Evolutionary conservation across 2,888 invertebrate genomes (phyloP), one percentile per base, ranked within the genome.

Genomic region (Noctua janthe): DNA sequence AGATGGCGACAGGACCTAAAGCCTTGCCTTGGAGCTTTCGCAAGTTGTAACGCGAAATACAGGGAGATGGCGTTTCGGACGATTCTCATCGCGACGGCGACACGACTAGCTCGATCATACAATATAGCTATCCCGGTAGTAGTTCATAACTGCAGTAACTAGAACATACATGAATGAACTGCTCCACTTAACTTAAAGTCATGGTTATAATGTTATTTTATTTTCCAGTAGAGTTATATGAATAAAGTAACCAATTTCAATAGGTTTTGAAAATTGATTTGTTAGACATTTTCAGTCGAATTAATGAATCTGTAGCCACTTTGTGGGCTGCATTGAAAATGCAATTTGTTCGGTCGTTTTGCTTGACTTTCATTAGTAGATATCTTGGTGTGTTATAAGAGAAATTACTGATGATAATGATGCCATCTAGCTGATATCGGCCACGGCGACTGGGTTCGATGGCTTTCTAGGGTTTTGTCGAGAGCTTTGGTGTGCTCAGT

Each of bases 31-130:
- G n/a, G 10, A 71, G 64, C 62, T 35, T 78, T 54, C 5, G 13
- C 47, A 54, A 56, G 51, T 74, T 66, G 74, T 75, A 7, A 15
- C 15, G n/a, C 23, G 13, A 70, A 74, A 66, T 51, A 17, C 10
- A 54, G 67, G 10, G 0, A 85, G 85, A 85, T 85, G 85, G 83
- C 85, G 76, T 62, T 10, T 3, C n/a, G 2, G 4, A 23, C 20
- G 10, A 66, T 29, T 7, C 3, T 5, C 13, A n/a, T 59, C 8
- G 59, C 29, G 8, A 15, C 10, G 64, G 56, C 29, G 29, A 29
- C 29, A 29, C 29, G 29, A 29, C 13, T 6, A 62, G 20, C 59
- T 47, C 10, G 2, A 17, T n/a, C 23, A 20, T 71, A 59, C 5
- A n/a, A 15, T 13, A 47, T 23, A 43, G 29, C 15, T 39, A 64